Conservation (phyloP, 2,888 invertebrate species). For the Tethea ocularis region DNA sequence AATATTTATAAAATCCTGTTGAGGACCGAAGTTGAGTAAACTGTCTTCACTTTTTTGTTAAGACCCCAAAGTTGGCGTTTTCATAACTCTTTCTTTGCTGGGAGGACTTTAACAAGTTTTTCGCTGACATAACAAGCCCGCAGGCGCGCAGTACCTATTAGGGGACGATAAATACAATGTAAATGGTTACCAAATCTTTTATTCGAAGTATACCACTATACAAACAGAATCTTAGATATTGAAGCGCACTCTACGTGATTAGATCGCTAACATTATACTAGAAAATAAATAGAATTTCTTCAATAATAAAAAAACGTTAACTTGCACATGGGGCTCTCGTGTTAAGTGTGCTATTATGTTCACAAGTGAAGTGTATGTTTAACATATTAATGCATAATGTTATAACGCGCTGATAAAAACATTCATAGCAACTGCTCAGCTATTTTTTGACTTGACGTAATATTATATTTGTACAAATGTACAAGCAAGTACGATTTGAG, state of each 20-base stretch:
- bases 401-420: not conserved
- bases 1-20: slow-evolving; percentile 74
- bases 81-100: slow-evolving; percentile 75
- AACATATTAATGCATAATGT: not conserved
- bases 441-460: not conserved
- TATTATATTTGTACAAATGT: too few relatives aligned
- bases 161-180: slow-evolving; percentile 46
- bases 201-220: slow-evolving; percentile 40
- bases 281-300: not conserved
- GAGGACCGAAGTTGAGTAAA: slow-evolving; percentile 65
- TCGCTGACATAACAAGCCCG: slow-evolving; percentile 62
- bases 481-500: too few relatives aligned
- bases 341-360: not conserved
- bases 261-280: slow-evolving; percentile 1
- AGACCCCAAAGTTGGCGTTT: slow-evolving; percentile 73
- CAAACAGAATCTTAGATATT: slow-evolving; percentile 33
- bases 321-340: not conserved
- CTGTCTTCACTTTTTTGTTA: slow-evolving; percentile 63
- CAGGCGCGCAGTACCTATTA: slow-evolving; percentile 33
- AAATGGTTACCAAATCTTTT: slow-evolving; percentile 43
- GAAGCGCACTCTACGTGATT: slow-evolving; percentile 22
- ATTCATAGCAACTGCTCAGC: not conserved
- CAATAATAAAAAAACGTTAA: not conserved
- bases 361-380: not conserved
- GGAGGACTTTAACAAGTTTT: slow-evolving; percentile 72